A percentile compares a stretch with the other conserved stretches of the same genome.
Evolutionary conservation across 2,888 invertebrate species (phyloP).

Genomic region (Chrysolina americana): DNA sequence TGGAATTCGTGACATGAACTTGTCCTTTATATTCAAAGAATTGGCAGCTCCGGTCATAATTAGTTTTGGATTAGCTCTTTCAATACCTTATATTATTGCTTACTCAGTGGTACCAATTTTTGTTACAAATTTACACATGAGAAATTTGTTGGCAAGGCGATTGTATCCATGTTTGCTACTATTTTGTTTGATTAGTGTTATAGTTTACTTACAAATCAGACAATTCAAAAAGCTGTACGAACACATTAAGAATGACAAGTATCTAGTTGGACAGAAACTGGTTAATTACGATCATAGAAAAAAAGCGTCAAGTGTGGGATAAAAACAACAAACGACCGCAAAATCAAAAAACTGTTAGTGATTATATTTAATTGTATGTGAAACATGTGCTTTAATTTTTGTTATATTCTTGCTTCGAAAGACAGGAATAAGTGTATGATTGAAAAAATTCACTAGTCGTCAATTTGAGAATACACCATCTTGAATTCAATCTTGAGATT

Average conservation of each 20-base stretch:
- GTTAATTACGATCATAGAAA: slow-evolving; percentile 96
- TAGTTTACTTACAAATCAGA: slow-evolving; percentile 88
- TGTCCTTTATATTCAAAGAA: slow-evolving; percentile 87
- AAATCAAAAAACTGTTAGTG: background rate
- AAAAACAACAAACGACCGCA: background rate
- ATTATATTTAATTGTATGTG: slow-evolving; percentile 10
- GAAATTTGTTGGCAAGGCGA: slow-evolving; percentile 85
- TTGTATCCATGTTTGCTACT: slow-evolving; percentile 92
- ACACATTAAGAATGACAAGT: slow-evolving; percentile 99
- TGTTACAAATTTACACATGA: slow-evolving; percentile 76
- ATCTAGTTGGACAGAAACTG: slow-evolving; percentile 94
- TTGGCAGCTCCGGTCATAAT: slow-evolving; percentile 92
- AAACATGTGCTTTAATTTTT: background rate
- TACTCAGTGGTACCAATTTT: slow-evolving; percentile 82
- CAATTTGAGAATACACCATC: background rate
- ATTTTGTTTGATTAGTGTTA: slow-evolving; percentile 76
- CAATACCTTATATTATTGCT: slow-evolving; percentile 93
- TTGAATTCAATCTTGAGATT: no score
- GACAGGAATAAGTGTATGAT: background rate
- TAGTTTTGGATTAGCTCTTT: slow-evolving; percentile 89
- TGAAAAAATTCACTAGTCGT: background rate
- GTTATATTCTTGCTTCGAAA: background rate
- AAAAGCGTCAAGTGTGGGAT: slow-evolving; percentile 26
- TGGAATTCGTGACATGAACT: slow-evolving; percentile 93
- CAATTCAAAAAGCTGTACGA: slow-evolving; percentile 96